Evolutionary conservation across 2,888 invertebrate species (phyloP), one percentile per base, ranked within the genome.

Genomic region (Trissolcus japonicus): DNA sequence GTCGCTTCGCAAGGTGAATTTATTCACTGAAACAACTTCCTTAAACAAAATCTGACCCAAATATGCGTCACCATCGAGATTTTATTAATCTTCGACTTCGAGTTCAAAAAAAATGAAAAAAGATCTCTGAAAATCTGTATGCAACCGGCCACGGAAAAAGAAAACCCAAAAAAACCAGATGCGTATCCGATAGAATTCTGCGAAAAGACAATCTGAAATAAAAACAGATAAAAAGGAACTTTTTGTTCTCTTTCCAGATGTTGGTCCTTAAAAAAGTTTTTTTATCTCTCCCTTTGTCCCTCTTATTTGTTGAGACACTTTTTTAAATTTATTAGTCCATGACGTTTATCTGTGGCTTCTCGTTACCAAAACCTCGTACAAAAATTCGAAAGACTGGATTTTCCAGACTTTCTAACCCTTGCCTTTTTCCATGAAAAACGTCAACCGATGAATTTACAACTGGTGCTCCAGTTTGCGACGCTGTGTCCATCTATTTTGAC

Each of bases 391-490:
- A 35, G 35, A 35, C 2, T 35, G 35, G 9, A 14, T 46, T 46
- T 46, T 16, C 7, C 6, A 14, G 9, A 46, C 46, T 16, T n/a
- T 16, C n/a, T 46, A 46, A 6, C 16, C 16, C n/a, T 46, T 46
- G n/a, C 46, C 11, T 46, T 11, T 7, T 11, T 7, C 16, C 9
- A 51, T 11, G 19, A 51, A 19, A 51, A 9, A 17, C 19, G 16
- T 51, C 51, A 19, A 1, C 19, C 6, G 1, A 51, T 2, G 11
- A 51, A 61, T 61, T 61, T 51, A 51, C 25, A 61, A 40, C 61
- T 61, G 61, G 40, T 61, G n/a, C 7, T 51, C 29, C 13, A 61
- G 19, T 51, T 51, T 51, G 40, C n/a, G 40, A 19, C 6, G 13
- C n/a, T 50, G 29, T n/a, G 50, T 60, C 35, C 17, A 17, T 19